Base-by-base conservation (phyloP, 35 echinoderm and acorn worm species). In the Anneissia japonica region DNA sequence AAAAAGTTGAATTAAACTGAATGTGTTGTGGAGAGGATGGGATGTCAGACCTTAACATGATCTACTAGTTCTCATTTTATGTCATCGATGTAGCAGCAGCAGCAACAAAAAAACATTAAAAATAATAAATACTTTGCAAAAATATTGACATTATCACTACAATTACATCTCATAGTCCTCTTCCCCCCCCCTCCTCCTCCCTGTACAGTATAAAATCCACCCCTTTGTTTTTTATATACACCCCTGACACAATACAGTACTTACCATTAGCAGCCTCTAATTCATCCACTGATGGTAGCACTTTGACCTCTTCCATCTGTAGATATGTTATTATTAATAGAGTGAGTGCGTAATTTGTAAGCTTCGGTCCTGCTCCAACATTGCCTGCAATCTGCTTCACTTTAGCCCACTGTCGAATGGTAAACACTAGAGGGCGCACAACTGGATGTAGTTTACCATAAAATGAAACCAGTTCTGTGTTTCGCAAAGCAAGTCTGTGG, bases 261-360 rank as follows among this genome's bases (percentile, higher is more conserved):
- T 46, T 77, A 94, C 92, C 92, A 74, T 46, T 30, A 7, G 21
- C 21, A n/a, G 38, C 74, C 55, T 56, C 35, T 13, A 99, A 74
- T 39, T 89, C 78, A 31, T 89, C 74, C 31, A 99, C 86, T 45
- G 89, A 83, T 26, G 96, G 96, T 17, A 99, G 37, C 0, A 94
- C 43, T 73, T 46, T 26, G 0, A 72, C 76, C 12, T 88, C 87
- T 83, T 83, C 87, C 10, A 74, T 88, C 73, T 99, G 92, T 23
- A 99, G 84, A 72, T 76, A 99, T 78, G 84, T 85, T 17, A 94
- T 77, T 11, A 91, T 92, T 80, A 99, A 41, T 51, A 93, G 89
- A 14, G 92, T 91, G 34, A 94, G 39, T 30, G 96, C 96, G 46
- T 99, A 99, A 74, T 99, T 99, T 36, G 92, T 94, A 26, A 99